Percentiles rank a stretch among this genome's conserved stretches.
These are phyloP conservation scores for Agelastica alni DNA, from an alignment of 2,888 invertebrate genomes.

Conservation along the genomic window DNA sequence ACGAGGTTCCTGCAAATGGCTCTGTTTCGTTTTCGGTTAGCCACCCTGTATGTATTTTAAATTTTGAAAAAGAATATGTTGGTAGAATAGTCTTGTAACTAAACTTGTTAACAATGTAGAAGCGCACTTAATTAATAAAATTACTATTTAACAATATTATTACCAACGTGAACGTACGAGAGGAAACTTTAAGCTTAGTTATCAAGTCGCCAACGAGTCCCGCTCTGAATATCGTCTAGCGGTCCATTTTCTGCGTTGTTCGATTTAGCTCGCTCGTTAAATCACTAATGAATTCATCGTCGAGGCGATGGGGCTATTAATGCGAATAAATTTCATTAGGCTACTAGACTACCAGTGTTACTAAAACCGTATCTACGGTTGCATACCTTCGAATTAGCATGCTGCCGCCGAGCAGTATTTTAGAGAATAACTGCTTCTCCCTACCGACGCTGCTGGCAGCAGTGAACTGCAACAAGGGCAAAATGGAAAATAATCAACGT, in stretches of 20 bases:
- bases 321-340: constrained; percentile 29
- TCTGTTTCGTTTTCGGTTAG: too few relatives aligned
- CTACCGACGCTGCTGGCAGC: neutral
- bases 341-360: constrained; percentile 22
- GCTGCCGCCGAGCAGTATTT: constrained; percentile 26
- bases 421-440: constrained; percentile 22
- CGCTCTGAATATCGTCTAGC: neutral
- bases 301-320: constrained; percentile 24
- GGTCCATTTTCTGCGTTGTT: constrained; percentile 21
- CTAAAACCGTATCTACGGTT: constrained; percentile 25
- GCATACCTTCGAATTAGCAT: constrained; percentile 33
- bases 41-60: too few relatives aligned
- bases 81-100: too few relatives aligned
- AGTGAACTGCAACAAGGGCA: constrained; percentile 6
- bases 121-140: too few relatives aligned
- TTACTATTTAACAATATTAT: too few relatives aligned
- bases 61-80: too few relatives aligned
- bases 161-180: too few relatives aligned
- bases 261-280: constrained; percentile 13
- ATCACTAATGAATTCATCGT: constrained; percentile 28
- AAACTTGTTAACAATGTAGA: too few relatives aligned
- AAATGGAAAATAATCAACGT: constrained; percentile 10
- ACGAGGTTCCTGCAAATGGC: too few relatives aligned
- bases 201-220: too few relatives aligned
- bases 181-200: too few relatives aligned